Base-by-base conservation (phyloP, 92 coral and sea anemone genomes). In the Pocillopora meandrina region DNA sequence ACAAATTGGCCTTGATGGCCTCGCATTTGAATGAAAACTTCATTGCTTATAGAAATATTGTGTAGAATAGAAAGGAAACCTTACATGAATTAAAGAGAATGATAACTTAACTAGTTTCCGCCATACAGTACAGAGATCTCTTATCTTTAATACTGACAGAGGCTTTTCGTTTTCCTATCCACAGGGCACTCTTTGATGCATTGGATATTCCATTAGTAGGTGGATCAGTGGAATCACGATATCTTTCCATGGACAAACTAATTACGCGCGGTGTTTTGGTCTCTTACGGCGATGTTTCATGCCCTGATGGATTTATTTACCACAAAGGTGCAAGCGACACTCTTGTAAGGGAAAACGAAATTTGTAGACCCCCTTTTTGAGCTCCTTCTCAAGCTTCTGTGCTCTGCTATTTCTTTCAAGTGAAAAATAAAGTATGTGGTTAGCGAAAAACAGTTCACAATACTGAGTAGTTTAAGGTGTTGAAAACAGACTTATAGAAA, bases 121-220 rank as follows among this genome's bases (percentile, higher is more conserved):
- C 23, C 67, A 63, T 63, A 17, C 31, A 18, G 3, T 15, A 63
- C 9, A 63, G 19, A 18, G 10, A 11, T 18, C 23, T 63, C 9
- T 63, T 2, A 10, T 63, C 21, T 18, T 63, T 63, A 11, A 63
- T 23, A 63, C 67, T 63, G 23, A 63, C n/a, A 63, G 67, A 21
- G 10, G 13, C 63, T 55, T 74, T 42, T 42, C 52, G 49, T 15
- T 13, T 42, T 34, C 18, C 12, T 5, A 2, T 36, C n/a, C 64
- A 10, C 12, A 78, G 82, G 56, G 82, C 60, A 2, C 56, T 78
- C 10, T 4, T 78, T 17, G 72, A 78, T 5, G 61, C 82, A 58
- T 61, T 78, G 16, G 71, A 65, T 26, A 78, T 78, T 63, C 82
- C 82, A 74, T 17, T 80, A 15, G 49, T 66, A 6, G 84, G 75